phyloP scores from a whole-genome alignment of 1,140 invertebrate species.

The Nomia melanderi region DNA sequence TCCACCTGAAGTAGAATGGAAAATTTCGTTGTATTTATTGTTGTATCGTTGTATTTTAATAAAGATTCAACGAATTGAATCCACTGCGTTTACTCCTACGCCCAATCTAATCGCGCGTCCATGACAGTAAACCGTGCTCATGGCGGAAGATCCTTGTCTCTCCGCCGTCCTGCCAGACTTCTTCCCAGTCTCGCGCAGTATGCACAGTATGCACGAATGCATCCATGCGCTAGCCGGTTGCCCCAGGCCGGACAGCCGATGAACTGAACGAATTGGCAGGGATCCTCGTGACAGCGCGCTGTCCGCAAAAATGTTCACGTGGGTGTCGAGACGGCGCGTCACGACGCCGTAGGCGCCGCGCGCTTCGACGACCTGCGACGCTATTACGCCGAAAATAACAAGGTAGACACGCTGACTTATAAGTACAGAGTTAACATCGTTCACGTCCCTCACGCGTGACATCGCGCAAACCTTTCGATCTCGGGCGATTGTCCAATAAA shows the following conservation, averaged over 20 bases:
- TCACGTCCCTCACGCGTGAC: slow-evolving; percentile 45
- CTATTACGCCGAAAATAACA: slow-evolving; percentile 62
- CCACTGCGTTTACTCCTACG: no score
- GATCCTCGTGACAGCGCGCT: slow-evolving; percentile 23
- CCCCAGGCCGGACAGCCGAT: not conserved
- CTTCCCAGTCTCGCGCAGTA: no score
- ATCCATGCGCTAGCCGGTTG: not conserved
- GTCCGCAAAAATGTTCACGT: slow-evolving; percentile 53
- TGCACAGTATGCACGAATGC: no score
- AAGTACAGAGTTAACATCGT: slow-evolving; percentile 19
- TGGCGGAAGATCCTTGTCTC: no score
- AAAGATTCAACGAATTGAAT: no score
- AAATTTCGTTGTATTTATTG: no score
- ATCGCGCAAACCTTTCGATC: slow-evolving; percentile 6
- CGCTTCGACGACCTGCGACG: slow-evolving; percentile 32
- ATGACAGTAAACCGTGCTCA: no score
- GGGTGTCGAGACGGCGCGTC: slow-evolving; percentile 64
- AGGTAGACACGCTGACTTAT: slow-evolving; percentile 41
- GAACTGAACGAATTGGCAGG: slow-evolving; percentile 52
- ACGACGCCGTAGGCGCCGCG: slow-evolving; percentile 58
- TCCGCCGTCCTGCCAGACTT: no score
- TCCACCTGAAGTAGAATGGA: no score
- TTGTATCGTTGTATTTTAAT: no score
- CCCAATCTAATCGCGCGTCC: no score
- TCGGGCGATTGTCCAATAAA: slow-evolving; percentile 33